Evolutionary conservation across 64 coral and sea anemone genomes (phyloP).

Genomic region (Montipora capricornis): DNA sequence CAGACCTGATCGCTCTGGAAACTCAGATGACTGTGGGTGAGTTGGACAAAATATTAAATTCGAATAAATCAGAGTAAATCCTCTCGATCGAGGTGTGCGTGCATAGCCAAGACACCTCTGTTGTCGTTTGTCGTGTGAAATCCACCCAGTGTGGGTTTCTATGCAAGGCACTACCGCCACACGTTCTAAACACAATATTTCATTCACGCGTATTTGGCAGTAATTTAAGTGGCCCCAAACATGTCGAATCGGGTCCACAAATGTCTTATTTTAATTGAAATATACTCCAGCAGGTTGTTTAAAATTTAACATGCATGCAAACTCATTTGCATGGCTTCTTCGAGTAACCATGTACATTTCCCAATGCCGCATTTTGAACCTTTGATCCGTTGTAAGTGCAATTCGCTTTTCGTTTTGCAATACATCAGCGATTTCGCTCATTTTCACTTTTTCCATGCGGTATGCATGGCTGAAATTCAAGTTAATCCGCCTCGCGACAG

Average conservation of each 20-base stretch:
- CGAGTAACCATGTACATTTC: neutral
- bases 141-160: neutral
- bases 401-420: neutral
- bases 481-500: neutral
- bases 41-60: neutral
- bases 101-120: neutral
- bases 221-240: neutral
- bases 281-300: constrained; percentile 3
- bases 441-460: neutral
- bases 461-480: neutral
- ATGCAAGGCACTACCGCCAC: neutral
- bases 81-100: no score
- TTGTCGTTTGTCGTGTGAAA: neutral
- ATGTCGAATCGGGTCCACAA: neutral
- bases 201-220: neutral
- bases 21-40: constrained; percentile 30
- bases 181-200: neutral
- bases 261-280: neutral
- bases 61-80: neutral
- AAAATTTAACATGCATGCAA: neutral
- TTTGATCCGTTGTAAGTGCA: neutral
- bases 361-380: neutral
- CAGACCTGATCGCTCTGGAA: constrained; percentile 11
- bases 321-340: neutral
- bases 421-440: neutral